Evolutionary conservation across 2,113 vertebrate genomes (phyloP).

Genomic region (Ploceus nigricollis): DNA sequence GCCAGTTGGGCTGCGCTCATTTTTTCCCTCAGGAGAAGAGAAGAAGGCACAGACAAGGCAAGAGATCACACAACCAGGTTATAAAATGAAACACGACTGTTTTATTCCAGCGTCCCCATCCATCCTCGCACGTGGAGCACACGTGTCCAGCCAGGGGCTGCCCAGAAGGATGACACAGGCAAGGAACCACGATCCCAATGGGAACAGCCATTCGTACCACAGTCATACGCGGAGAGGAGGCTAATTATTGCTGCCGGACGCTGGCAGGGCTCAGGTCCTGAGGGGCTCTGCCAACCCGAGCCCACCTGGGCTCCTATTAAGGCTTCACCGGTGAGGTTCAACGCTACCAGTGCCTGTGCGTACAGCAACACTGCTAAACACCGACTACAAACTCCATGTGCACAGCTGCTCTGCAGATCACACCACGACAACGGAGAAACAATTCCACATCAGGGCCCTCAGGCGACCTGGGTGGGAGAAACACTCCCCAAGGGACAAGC

Average conservation of each 20-base stretch:
- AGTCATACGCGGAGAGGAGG: not conserved
- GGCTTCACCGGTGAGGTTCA: slow-evolving; percentile 13
- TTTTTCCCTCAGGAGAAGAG: not conserved
- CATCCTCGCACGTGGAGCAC: fast-evolving
- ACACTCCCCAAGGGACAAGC: not conserved
- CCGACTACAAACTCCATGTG: not conserved
- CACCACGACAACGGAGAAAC: not conserved
- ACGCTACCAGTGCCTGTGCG: not conserved
- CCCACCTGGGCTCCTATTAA: not conserved
- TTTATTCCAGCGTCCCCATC: not conserved
- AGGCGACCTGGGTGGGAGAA: not conserved
- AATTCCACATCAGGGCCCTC: not conserved
- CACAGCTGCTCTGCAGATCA: not conserved
- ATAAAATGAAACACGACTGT: not conserved
- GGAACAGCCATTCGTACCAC: not conserved
- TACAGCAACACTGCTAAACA: not conserved
- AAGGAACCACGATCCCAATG: not conserved
- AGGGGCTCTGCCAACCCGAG: not conserved
- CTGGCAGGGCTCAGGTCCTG: not conserved
- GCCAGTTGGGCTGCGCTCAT: not conserved
- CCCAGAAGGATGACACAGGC: not conserved
- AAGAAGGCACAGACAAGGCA: not conserved
- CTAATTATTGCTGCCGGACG: not conserved
- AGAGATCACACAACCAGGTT: not conserved
- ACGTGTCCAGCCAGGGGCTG: fast-evolving